A percentile compares a stretch with the other conserved stretches of the same genome.
Evolutionary conservation across 2,888 invertebrate genomes (phyloP).

Genomic region (Tholera decimalis): DNA sequence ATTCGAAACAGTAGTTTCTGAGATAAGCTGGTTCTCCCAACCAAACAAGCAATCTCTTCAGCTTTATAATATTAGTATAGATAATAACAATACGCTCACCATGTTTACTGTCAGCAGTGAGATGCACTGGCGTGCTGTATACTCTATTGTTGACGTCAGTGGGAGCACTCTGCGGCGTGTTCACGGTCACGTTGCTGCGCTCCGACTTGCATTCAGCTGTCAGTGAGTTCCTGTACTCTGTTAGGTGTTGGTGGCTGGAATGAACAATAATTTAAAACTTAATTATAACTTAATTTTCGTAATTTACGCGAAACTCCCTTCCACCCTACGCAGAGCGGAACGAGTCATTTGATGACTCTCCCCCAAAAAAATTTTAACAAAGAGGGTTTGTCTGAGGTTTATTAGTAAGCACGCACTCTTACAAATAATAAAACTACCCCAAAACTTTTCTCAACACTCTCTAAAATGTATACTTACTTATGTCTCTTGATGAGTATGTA

Average conservation of each 20-base stretch:
- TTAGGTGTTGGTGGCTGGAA: conserved; percentile 82
- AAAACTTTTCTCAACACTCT: not conserved
- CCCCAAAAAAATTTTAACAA: too few relatives aligned
- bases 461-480: conserved; percentile 75
- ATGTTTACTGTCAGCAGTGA: conserved; percentile 86
- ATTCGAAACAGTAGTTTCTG: too few relatives aligned
- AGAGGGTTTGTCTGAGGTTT: too few relatives aligned
- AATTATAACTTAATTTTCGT: not conserved
- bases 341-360: too few relatives aligned
- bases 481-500: conserved; percentile 87
- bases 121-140: conserved; percentile 87
- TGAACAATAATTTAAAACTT: not conserved
- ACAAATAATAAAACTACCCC: not conserved
- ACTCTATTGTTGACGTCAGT: conserved; percentile 83
- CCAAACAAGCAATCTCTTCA: too few relatives aligned
- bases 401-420: too few relatives aligned
- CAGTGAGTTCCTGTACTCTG: conserved; percentile 86
- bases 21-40: too few relatives aligned
- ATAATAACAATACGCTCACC: too few relatives aligned
- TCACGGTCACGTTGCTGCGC: conserved; percentile 81
- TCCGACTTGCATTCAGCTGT: conserved; percentile 88
- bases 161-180: conserved; percentile 82
- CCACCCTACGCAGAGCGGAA: too few relatives aligned
- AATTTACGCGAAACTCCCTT: not conserved
- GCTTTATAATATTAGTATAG: too few relatives aligned